phyloP scores from a whole-genome alignment of 92 coral and sea anemone genomes.

The Ricordea florida region DNA sequence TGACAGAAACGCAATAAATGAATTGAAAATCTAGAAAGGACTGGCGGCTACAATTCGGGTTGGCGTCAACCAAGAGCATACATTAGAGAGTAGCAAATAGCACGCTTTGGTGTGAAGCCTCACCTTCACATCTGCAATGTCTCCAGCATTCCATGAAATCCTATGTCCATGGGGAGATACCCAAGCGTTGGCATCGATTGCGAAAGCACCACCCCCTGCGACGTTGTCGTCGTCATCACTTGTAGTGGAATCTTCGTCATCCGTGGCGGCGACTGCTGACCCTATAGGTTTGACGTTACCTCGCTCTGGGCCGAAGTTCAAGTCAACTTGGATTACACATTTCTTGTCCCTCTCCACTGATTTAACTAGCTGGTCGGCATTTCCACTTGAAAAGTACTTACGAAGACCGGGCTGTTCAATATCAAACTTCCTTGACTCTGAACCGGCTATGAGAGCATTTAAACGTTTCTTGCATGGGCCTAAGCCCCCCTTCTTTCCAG shows the following conservation, averaged over 20 bases:
- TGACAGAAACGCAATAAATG: too few species aligned
- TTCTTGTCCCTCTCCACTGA: conserved; percentile 65
- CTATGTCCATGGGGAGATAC: conserved; percentile 4
- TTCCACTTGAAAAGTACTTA: conserved; percentile 49
- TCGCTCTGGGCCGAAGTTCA: too few species aligned
- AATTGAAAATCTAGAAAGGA: too few species aligned
- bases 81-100: background rate
- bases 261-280: background rate
- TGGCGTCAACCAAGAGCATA: background rate
- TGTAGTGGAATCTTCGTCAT: background rate
- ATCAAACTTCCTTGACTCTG: conserved; percentile 2
- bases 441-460: too few species aligned
- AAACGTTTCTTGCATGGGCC: too few species aligned
- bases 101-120: background rate
- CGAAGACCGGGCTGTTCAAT: conserved; percentile 68
- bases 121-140: conserved; percentile 69
- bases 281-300: too few species aligned
- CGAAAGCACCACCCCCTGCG: background rate
- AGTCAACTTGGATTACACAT: conserved; percentile 53
- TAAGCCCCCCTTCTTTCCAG: conserved; percentile 77
- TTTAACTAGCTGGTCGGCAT: conserved; percentile 56
- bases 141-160: conserved; percentile 79
- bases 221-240: background rate
- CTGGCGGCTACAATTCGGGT: background rate
- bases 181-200: background rate